Percentiles rank a stretch among this genome's conserved stretches.
Conservation (phyloP, 2,888 invertebrate species). For the Nomada ruficornis region DNA sequence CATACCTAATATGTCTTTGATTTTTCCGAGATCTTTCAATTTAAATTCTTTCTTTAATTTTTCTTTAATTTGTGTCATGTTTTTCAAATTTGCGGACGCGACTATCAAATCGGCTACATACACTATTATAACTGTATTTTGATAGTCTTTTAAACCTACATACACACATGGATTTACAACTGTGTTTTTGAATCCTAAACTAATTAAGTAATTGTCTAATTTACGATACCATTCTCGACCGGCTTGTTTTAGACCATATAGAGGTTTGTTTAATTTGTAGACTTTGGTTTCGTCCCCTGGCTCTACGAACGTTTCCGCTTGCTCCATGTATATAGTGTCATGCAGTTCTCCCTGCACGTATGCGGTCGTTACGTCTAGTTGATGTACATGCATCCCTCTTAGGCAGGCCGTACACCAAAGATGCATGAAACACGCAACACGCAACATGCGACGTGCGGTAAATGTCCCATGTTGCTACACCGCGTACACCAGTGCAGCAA, state of each 20-base stretch:
- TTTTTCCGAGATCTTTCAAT: conserved; percentile 15
- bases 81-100: neutral
- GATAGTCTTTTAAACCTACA: neutral
- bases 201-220: conserved; percentile 16
- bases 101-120: conserved; percentile 35
- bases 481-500: no score
- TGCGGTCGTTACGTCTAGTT: no score
- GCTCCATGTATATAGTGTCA: no score
- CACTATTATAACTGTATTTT: conserved; percentile 11
- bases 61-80: neutral
- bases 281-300: no score
- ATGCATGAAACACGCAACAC: no score
- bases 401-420: no score
- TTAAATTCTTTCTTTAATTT: neutral
- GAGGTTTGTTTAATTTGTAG: conserved; percentile 10
- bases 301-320: no score
- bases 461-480: no score
- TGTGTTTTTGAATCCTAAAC: conserved; percentile 2
- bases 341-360: no score
- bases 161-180: conserved; percentile 25
- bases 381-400: no score
- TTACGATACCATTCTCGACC: conserved; percentile 32
- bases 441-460: no score
- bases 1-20: conserved; percentile 9
- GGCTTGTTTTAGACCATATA: conserved; percentile 29